Base-by-base conservation (phyloP, 2,797 vertebrate species). In the Myotis findleyi region DNA sequence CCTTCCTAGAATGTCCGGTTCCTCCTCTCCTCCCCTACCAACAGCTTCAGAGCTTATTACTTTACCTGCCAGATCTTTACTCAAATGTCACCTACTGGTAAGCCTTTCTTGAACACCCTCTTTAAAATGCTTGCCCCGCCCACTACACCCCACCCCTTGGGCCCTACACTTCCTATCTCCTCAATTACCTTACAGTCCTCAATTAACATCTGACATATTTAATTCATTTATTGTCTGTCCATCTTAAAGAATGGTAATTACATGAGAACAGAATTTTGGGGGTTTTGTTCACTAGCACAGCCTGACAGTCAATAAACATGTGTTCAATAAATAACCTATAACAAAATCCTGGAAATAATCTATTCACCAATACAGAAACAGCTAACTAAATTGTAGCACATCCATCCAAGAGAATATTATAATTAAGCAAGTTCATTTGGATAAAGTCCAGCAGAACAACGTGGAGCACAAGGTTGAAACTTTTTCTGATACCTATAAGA, bases 401-500 rank as follows among this genome's bases (percentile, higher is more conserved):
- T 88, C 44, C 16, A 79, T 62, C 53, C 25, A 36, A 87, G 8
- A 59, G 44, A 83, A 82, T 38, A 94, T 44, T 75, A 64, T 94
- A 94, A 89, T 82, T 11, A 82, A 55, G 75, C n/a, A 21, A 25
- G 49, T 55, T 77, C 51, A 77, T 25, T 77, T 77, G 75, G 51
- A 36, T 55, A 55, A 55, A 77, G 51, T n/a, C 33, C 51, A 77
- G 49, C 20, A 77, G n/a, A 53, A 53, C 30, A 53, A 53, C 4
- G 0, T 25, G 21, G 13, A 77, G 51, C 75, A 55, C n/a, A 77
- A 99, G 99, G 99, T 99, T 91, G 99, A 99, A 98, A 99, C 99
- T 75, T 99, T 99, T 98, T 99, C 99, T 98, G 99, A 99, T 97
- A 99, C 99, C 97, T 99, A 99, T 98, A 99, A 99, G 99, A 99